Evolutionary conservation across 2,113 vertebrate genomes (phyloP).

Genomic region (Plecotus auritus): DNA sequence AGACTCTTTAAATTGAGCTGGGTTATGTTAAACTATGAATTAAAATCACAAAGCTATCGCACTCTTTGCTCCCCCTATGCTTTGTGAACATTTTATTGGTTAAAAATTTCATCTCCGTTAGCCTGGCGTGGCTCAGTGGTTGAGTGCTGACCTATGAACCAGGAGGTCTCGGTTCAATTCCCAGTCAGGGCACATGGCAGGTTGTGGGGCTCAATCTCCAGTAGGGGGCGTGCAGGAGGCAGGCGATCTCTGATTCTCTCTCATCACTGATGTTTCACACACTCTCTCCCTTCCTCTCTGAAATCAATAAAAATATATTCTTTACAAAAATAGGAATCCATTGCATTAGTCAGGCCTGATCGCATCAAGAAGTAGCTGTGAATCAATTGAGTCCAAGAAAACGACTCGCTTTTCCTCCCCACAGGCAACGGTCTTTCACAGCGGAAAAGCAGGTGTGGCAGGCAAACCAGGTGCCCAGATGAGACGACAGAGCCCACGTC

Average conservation of each 20-base stretch:
- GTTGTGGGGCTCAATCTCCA: not conserved
- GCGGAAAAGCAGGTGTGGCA: not conserved
- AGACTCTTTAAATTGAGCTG: not conserved
- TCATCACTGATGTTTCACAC: not conserved
- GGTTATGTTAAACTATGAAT: not conserved
- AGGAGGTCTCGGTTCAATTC: not conserved
- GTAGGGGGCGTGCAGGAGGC: no score
- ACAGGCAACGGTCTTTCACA: fast-evolving
- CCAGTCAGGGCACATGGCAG: not conserved
- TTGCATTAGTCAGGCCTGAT: not conserved
- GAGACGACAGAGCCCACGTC: not conserved
- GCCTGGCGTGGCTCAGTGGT: not conserved
- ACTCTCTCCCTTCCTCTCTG: not conserved
- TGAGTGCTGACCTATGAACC: not conserved
- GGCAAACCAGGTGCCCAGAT: not conserved
- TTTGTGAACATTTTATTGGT: not conserved
- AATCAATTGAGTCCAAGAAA: not conserved
- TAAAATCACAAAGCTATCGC: not conserved
- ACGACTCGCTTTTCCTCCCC: not conserved
- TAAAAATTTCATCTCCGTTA: not conserved
- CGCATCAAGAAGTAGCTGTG: not conserved
- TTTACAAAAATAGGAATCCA: not conserved
- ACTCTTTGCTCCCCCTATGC: not conserved
- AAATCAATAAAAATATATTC: not conserved
- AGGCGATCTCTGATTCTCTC: no score